Evolutionary conservation across 1,140 invertebrate genomes (phyloP).

Genomic region (Lithobius niger): DNA sequence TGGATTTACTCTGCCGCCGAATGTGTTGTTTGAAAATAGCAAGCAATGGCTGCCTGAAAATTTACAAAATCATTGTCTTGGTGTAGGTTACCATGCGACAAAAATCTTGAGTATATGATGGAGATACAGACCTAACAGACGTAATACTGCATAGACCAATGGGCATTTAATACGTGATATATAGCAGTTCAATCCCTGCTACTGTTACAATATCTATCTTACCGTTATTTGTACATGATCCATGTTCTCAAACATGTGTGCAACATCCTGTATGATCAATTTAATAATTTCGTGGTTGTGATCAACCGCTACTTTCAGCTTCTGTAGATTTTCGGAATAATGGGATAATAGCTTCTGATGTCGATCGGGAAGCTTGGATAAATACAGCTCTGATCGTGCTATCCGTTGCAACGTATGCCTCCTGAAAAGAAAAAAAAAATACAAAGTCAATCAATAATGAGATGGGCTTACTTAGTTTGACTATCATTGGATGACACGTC

Average conservation of each 20-base stretch:
- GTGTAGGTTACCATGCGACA: background rate
- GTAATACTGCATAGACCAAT: background rate
- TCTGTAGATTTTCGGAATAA: slow-evolving; percentile 59
- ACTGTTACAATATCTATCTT: slow-evolving; percentile 22
- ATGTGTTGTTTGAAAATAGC: too few species aligned
- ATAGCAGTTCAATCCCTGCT: too few species aligned
- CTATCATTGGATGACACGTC: too few species aligned
- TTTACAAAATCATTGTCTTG: background rate
- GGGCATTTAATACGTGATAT: background rate
- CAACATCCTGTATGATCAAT: slow-evolving; percentile 64
- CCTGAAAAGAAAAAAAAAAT: too few species aligned
- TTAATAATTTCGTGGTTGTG: slow-evolving; percentile 72
- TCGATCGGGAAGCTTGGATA: slow-evolving; percentile 49
- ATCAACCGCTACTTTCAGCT: slow-evolving; percentile 62
- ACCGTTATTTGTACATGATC: slow-evolving; percentile 33
- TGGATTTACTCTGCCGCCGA: too few species aligned
- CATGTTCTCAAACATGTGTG: slow-evolving; percentile 69
- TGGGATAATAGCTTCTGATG: slow-evolving; percentile 61
- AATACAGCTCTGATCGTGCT: too few species aligned
- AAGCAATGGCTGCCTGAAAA: too few species aligned
- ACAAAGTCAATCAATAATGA: too few species aligned
- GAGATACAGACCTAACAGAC: background rate
- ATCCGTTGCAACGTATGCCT: too few species aligned
- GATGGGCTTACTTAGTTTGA: too few species aligned
- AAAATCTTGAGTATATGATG: background rate